Evolutionary conservation across 2,797 vertebrate genomes (phyloP), one percentile per base, ranked within the genome.

Genomic region (Ceyx erithaca): DNA sequence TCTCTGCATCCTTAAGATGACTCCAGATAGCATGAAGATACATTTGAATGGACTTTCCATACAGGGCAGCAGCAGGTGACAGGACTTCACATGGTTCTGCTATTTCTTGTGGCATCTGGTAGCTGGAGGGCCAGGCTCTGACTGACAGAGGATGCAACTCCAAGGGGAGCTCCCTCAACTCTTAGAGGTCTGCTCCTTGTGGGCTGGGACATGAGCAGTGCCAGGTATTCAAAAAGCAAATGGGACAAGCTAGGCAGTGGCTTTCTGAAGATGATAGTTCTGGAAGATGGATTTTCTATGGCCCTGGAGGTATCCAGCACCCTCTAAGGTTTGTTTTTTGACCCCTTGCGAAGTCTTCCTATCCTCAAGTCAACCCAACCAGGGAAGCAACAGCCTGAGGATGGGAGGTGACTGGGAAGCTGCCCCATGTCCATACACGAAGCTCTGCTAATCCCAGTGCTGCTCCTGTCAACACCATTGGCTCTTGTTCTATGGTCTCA

Each of bases 101-200:
- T 12, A 22, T 8, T 52, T 73, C 91, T 21, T 25, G 59, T 40
- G 66, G 10, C 33, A n/a, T 30, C 7, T 68, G 12, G 19, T 22
- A 6, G 6, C 18, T 46, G 37, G 8, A 40, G n/a, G 25, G 64
- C 18, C 68, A 48, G 26, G 4, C 14, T 59, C 51, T 20, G 33
- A 37, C 6, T 51, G 28, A 30, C 72, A 64, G 4, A 21, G 49
- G 46, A 79, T 6, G 7, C 5, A 49, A 0, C 23, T 46, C 30
- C 59, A 35, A 1, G 6, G 31, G 11, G 12, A 7, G 57, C 20
- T 31, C 15, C 9, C 64, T 0, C 0, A 3, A 59, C 7, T 46
- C 33, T 23, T 11, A 15, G 2, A 7, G 54, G 17, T 40, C 22
- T 48, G 33, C 43, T 63, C 8, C 10, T 6, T 35, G 28, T 14